Evolutionary conservation across 2,797 vertebrate species (phyloP).

Genomic region (Botia almorhae): DNA sequence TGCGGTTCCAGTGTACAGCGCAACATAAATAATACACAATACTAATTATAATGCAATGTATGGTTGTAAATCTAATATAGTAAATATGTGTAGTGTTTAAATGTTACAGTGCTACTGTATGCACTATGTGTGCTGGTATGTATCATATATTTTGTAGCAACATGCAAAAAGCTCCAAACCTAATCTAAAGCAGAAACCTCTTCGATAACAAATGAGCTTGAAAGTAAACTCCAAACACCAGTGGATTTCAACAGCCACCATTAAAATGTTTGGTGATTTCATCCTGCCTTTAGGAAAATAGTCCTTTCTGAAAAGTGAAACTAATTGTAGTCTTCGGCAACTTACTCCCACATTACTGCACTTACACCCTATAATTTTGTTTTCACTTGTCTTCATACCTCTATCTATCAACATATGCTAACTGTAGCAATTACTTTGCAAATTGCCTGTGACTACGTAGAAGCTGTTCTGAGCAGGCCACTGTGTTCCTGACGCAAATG

Average conservation of each 20-base stretch:
- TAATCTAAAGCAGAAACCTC: slow-evolving; percentile 6
- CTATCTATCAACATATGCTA: slow-evolving; percentile 81
- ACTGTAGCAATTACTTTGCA: slow-evolving; percentile 82
- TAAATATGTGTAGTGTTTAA: neutral
- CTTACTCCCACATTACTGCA: slow-evolving; percentile 82
- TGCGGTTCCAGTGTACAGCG: neutral
- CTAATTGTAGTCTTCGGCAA: slow-evolving; percentile 82
- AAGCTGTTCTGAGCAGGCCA: slow-evolving; percentile 66
- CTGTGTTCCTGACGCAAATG: slow-evolving; percentile 68
- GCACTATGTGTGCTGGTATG: neutral
- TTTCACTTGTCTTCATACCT: slow-evolving; percentile 79
- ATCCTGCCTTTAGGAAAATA: slow-evolving; percentile 73
- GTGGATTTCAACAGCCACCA: slow-evolving; percentile 72
- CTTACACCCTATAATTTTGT: slow-evolving; percentile 80
- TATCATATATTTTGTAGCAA: neutral
- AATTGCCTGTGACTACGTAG: slow-evolving; percentile 77
- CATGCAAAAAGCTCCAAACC: neutral
- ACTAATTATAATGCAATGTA: neutral
- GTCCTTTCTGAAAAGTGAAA: slow-evolving; percentile 78
- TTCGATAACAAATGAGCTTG: slow-evolving; percentile 44
- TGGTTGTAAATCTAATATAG: neutral
- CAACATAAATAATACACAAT: neutral
- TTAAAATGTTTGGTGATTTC: slow-evolving; percentile 78
- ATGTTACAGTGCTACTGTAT: neutral
- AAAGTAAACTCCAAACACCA: slow-evolving; percentile 65